A percentile compares a stretch with the other conserved stretches of the same genome.
These are phyloP conservation scores for Rhyacophila brunnea DNA, from an alignment of 1,140 invertebrate genomes.

Conservation along the genomic window DNA sequence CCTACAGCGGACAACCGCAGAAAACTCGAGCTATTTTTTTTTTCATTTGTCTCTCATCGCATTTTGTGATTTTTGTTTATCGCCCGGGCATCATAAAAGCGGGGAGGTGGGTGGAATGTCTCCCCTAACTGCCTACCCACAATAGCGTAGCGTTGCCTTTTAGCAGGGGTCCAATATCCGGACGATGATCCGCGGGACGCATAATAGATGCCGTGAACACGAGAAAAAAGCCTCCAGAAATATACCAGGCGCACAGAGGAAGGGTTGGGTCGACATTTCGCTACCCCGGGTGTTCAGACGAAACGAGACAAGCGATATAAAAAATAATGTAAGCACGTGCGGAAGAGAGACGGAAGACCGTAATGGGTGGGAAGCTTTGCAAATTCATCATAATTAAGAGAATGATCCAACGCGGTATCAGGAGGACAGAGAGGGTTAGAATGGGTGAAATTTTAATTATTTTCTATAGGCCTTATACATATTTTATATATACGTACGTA, in stretches of 20 bases:
- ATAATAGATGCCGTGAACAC: constrained; percentile 22
- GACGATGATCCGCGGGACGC: constrained; percentile 17
- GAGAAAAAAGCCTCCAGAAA: constrained; percentile 5
- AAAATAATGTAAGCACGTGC: neutral
- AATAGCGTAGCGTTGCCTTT: neutral
- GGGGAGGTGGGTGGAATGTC: neutral
- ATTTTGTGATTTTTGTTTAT: too few species aligned
- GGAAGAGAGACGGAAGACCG: neutral
- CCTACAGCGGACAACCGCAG: too few species aligned
- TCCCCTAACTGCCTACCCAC: too few species aligned
- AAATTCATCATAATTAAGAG: constrained; percentile 32
- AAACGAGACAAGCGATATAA: constrained; percentile 5
- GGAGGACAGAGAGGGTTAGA: constrained; percentile 1
- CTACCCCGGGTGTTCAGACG: neutral
- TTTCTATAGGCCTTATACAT: constrained; percentile 9
- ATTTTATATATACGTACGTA: too few species aligned
- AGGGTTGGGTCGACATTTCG: constrained; percentile 13
- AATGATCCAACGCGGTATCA: neutral
- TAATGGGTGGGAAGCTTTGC: neutral
- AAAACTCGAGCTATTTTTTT: too few species aligned
- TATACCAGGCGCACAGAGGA: neutral
- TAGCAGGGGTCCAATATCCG: constrained; percentile 16
- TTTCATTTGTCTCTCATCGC: too few species aligned
- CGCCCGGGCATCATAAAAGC: neutral
- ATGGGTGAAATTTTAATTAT: constrained; percentile 25